phyloP scores from a whole-genome alignment of 2,888 invertebrate species.

The Andrena hattorfiana region DNA sequence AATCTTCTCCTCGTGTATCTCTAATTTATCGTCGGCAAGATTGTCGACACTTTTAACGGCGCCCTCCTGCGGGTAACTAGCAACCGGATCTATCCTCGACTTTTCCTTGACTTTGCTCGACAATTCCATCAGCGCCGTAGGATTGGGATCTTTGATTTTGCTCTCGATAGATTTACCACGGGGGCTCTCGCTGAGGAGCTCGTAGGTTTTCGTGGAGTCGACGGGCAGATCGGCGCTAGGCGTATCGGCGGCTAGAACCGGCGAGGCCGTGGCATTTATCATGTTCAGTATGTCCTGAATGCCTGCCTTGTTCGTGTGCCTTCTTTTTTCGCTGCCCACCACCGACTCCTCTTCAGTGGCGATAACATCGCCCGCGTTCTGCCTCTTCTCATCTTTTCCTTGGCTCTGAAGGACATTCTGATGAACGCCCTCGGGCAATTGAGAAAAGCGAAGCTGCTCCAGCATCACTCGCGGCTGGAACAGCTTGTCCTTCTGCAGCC shows the following conservation, averaged over 20 bases:
- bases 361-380: slow-evolving; percentile 60
- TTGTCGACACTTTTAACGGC: slow-evolving; percentile 1
- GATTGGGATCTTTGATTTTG: slow-evolving; percentile 35
- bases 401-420: slow-evolving; percentile 50
- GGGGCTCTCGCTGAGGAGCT: slow-evolving; percentile 46
- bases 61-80: slow-evolving; percentile 37
- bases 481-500: slow-evolving; percentile 76
- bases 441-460: slow-evolving; percentile 80
- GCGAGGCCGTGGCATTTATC: slow-evolving; percentile 79
- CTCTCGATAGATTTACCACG: slow-evolving; percentile 24
- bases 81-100: slow-evolving; percentile 10
- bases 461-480: slow-evolving; percentile 83
- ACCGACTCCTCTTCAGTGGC: slow-evolving; percentile 51
- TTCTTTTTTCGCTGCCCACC: slow-evolving; percentile 64
- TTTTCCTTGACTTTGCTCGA: slow-evolving; percentile 13
- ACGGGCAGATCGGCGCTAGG: slow-evolving; percentile 76
- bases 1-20: slow-evolving; percentile 66
- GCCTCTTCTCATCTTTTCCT: slow-evolving; percentile 35
- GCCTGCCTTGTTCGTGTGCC: slow-evolving; percentile 76
- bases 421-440: slow-evolving; percentile 68
- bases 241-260: slow-evolving; percentile 77
- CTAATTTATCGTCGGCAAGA: slow-evolving; percentile 51
- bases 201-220: slow-evolving; percentile 78
- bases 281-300: slow-evolving; percentile 80
- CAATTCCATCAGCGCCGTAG: slow-evolving; percentile 7